Evolutionary conservation across 2,113 vertebrate species (phyloP).

Genomic region (Ameiurus melas): DNA sequence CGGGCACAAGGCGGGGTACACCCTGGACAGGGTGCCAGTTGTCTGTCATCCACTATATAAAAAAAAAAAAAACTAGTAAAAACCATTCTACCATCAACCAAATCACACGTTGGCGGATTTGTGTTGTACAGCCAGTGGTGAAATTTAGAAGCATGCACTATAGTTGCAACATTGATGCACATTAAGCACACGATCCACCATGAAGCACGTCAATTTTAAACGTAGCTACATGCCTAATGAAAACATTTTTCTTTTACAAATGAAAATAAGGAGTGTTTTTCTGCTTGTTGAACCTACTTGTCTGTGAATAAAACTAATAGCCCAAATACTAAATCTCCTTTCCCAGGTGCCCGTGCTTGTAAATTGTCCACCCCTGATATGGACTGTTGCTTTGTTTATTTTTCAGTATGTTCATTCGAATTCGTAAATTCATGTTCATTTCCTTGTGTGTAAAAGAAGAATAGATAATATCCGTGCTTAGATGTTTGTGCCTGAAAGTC

Average conservation of each 20-base stretch:
- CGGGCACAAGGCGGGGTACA: no score
- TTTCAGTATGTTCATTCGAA: background rate
- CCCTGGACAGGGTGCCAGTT: no score
- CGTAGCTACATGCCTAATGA: background rate
- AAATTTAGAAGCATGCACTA: background rate
- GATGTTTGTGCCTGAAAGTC: constrained; percentile 50
- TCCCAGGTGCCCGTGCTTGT: background rate
- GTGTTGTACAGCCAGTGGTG: background rate
- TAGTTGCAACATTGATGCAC: background rate
- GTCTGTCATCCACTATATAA: background rate
- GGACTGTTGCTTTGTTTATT: background rate
- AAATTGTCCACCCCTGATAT: background rate
- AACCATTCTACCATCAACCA: background rate
- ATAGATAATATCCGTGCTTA: constrained; percentile 27
- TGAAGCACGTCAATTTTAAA: background rate
- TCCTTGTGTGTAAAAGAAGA: constrained; percentile 21
- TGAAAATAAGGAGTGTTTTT: background rate
- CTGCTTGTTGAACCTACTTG: background rate
- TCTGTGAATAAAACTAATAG: background rate
- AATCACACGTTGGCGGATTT: background rate
- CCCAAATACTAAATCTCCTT: background rate
- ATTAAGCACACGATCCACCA: background rate
- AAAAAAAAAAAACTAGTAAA: background rate
- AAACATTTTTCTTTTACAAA: background rate
- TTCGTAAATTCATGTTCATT: background rate